Evolutionary conservation across 2,888 invertebrate species (phyloP), one percentile per base, ranked within the genome.

Genomic region (Rotaria socialis): DNA sequence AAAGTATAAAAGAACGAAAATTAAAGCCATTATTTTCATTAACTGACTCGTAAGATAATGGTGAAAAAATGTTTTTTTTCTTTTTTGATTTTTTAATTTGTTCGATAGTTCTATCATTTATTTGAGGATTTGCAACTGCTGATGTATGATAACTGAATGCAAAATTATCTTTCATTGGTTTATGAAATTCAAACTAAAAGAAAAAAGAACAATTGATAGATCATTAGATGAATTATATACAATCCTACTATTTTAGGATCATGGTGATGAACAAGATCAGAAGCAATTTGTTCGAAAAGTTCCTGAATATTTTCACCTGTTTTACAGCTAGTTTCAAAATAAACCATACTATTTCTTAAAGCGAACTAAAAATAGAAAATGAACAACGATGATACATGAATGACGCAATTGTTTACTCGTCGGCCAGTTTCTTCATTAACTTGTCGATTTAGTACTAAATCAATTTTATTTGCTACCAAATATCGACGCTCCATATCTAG

Each of bases 401-500:
- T 52, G 52, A 16, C 14, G 0, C 16, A 14, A 4, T 16, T 52
- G 6, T 35, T n/a, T 80, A 80, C 80, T n/a, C 80, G 80, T n/a
- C n/a, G 80, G 11, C 80, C 80, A 22, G 41, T 24, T 80, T 80
- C 80, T 80, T 80, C 80, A 47, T 80, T 47, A 24, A 80, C 47
- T 24, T 24, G 11, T 10, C 80, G 80, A n/a, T 80, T 47, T 43
- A 2, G 11, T 4, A 47, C 6, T 80, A 80, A 80, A 80, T 80
- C 80, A 47, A 80, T 80, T 47, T 80, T 80, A 80, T 80, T 80
- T 24, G 80, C 80, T 24, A 80, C 24, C 11, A 80, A 47, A 80
- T 80, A 80, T 47, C 80, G 43, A 41, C 47, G 80, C 47, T 80
- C 80, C 14, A 47, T n/a, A 80, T 80, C 80, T 80, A 80, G 47